Evolutionary conservation across 2,797 vertebrate genomes (phyloP).

Genomic region (Pangasius macronema): DNA sequence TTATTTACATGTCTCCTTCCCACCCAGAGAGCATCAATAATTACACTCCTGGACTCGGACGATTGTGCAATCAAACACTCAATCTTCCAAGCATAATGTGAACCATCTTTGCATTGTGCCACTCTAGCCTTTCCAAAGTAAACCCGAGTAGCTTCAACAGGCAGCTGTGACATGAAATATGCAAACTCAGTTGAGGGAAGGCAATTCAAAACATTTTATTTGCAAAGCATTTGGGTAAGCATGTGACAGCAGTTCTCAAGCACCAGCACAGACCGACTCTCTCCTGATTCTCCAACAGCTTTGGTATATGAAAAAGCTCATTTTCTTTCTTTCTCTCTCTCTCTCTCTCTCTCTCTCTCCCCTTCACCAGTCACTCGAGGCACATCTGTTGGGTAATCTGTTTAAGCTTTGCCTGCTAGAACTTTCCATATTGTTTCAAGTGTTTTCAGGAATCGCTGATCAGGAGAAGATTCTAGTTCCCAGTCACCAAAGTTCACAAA

Average conservation of each 20-base stretch:
- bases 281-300: not conserved
- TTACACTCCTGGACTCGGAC: not conserved
- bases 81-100: not conserved
- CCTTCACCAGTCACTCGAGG: not conserved
- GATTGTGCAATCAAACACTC: not conserved
- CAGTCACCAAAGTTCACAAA: not conserved
- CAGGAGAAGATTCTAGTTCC: slow-evolving; percentile 4
- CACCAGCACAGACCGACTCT: not conserved
- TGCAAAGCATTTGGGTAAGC: slow-evolving; percentile 23
- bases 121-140: not conserved
- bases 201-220: slow-evolving; percentile 17
- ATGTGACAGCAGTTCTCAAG: not conserved
- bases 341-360: too few species aligned
- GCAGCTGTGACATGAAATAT: slow-evolving; percentile 5
- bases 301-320: slow-evolving; percentile 5
- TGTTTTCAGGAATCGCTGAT: slow-evolving; percentile 19
- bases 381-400: slow-evolving; percentile 1
- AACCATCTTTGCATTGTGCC: not conserved
- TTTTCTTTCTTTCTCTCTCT: not conserved
- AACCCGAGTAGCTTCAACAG: not conserved
- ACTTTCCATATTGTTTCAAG: slow-evolving; percentile 20
- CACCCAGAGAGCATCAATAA: not conserved
- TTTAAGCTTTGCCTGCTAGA: slow-evolving; percentile 16
- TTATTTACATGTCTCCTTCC: not conserved
- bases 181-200: not conserved